Percentiles rank a stretch among this genome's conserved stretches.
phyloP scores from a whole-genome alignment of 2,797 vertebrate genomes.

The Clarias pachynema region DNA sequence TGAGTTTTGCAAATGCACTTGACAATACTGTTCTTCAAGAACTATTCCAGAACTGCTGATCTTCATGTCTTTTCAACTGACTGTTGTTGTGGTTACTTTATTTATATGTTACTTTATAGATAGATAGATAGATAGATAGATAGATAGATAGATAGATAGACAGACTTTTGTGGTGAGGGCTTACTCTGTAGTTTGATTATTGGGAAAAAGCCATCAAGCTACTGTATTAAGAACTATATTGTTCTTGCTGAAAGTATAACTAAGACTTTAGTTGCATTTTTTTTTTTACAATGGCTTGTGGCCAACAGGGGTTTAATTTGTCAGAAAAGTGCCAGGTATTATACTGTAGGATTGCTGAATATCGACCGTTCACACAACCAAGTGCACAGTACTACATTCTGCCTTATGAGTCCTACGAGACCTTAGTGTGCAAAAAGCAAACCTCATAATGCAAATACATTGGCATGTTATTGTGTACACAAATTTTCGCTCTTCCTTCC shows the following conservation, averaged over 20 bases:
- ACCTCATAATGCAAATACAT: slow-evolving; percentile 28
- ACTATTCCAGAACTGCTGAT: too few species aligned
- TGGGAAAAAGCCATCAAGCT: too few species aligned
- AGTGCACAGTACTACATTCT: slow-evolving; percentile 8
- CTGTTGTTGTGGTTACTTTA: too few species aligned
- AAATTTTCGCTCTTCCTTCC: background rate
- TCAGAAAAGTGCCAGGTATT: background rate
- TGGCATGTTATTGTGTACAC: slow-evolving; percentile 11
- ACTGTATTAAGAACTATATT: too few species aligned
- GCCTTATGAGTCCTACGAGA: slow-evolving; percentile 5
- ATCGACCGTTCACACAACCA: background rate
- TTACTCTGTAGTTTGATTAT: too few species aligned
- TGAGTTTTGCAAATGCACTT: too few species aligned
- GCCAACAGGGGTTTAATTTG: slow-evolving; percentile 15
- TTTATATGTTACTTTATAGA: too few species aligned
- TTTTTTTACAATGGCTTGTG: background rate
- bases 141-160: too few species aligned
- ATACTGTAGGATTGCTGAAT: slow-evolving; percentile 13
- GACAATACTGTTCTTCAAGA: too few species aligned
- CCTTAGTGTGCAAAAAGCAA: slow-evolving; percentile 22
- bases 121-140: too few species aligned
- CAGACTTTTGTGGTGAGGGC: too few species aligned
- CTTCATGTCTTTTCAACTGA: too few species aligned
- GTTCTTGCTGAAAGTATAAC: background rate
- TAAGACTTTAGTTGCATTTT: background rate